Evolutionary conservation across 1,140 invertebrate genomes (phyloP).

Genomic region (Eumaeus atala): DNA sequence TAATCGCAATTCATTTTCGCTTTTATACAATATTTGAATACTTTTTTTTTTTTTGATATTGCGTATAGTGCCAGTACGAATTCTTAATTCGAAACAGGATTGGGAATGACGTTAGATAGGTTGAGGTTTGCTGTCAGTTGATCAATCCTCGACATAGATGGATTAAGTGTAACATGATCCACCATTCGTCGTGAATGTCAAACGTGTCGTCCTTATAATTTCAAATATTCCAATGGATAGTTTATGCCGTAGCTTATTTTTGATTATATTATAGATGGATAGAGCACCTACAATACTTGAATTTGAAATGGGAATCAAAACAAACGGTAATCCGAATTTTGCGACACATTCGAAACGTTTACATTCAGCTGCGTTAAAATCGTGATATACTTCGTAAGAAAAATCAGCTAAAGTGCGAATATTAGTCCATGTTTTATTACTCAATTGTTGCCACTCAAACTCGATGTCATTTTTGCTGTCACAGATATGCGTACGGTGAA

Average conservation of each 20-base stretch:
- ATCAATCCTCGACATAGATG: slow-evolving; percentile 16
- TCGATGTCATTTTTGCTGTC: slow-evolving; percentile 23
- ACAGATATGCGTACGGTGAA: slow-evolving; percentile 28
- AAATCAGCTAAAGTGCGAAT: slow-evolving; percentile 26
- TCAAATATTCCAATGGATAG: slow-evolving; percentile 2
- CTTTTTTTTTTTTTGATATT: too few species aligned
- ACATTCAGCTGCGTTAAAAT: slow-evolving; percentile 33
- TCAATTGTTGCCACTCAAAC: slow-evolving; percentile 21
- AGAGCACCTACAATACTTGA: too few species aligned
- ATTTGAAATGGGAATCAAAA: slow-evolving; percentile 29
- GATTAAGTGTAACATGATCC: slow-evolving; percentile 21
- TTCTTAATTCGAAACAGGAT: too few species aligned
- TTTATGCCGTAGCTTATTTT: slow-evolving; percentile 20
- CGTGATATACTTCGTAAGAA: slow-evolving; percentile 33
- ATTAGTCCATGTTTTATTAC: slow-evolving; percentile 24
- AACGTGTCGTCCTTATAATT: too few species aligned
- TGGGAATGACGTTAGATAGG: too few species aligned
- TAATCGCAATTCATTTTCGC: too few species aligned
- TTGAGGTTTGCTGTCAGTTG: too few species aligned
- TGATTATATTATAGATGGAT: too few species aligned
- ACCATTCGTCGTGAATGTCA: too few species aligned
- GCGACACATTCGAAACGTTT: slow-evolving; percentile 34
- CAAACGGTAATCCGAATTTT: slow-evolving; percentile 34
- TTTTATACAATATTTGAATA: too few species aligned
- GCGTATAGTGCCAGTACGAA: too few species aligned